phyloP scores from a whole-genome alignment of 2,797 vertebrate genomes.

The Alca torda region DNA sequence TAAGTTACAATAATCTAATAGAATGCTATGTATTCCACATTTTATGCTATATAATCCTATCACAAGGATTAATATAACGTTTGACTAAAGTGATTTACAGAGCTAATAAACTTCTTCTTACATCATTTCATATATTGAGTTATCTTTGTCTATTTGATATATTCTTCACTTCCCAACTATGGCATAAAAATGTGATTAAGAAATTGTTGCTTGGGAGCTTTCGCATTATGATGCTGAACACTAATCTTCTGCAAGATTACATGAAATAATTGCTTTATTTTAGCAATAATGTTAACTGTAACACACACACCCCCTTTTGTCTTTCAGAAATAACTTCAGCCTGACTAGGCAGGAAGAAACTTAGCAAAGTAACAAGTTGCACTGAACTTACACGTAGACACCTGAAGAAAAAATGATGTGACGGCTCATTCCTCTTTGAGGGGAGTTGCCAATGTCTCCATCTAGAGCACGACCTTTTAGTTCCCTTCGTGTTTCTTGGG shows the following conservation, averaged over 20 bases:
- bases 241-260: background rate
- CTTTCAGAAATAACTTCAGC: background rate
- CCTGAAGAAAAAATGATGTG: background rate
- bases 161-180: background rate
- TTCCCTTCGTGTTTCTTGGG: background rate
- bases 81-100: background rate
- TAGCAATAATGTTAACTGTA: background rate
- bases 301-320: background rate
- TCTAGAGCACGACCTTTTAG: background rate
- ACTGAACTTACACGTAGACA: background rate
- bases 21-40: background rate
- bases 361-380: background rate
- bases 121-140: background rate
- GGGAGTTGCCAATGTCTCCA: background rate
- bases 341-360: background rate
- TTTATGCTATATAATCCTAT: background rate
- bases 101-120: background rate
- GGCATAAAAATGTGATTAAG: background rate
- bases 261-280: background rate
- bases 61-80: background rate
- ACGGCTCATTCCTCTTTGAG: background rate
- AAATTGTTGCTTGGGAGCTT: background rate
- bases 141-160: background rate
- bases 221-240: background rate
- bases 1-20: background rate